Percentiles rank a stretch among this genome's conserved stretches.
Conservation (phyloP, 2,113 vertebrate genomes). For the Oryzias curvinotus region DNA sequence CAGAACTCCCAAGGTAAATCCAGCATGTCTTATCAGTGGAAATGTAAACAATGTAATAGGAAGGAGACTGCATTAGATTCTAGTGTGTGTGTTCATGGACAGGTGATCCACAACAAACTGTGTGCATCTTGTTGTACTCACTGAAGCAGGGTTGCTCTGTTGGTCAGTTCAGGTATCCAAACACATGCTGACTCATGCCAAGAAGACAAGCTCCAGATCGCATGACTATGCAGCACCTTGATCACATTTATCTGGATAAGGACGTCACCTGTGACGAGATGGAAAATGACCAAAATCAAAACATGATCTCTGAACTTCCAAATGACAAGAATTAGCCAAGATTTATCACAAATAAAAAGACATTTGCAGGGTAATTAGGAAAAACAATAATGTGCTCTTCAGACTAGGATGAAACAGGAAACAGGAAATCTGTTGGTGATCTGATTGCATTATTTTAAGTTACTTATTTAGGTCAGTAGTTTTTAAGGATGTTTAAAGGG, state of each 20-base stretch:
- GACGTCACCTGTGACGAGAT: slow-evolving; percentile 25
- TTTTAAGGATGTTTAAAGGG: background rate
- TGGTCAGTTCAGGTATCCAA: slow-evolving; percentile 56
- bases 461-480: slow-evolving; percentile 8
- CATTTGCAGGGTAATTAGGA: too few species aligned
- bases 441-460: slow-evolving; percentile 1
- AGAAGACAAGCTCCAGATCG: slow-evolving; percentile 16
- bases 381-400: background rate
- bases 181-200: slow-evolving; percentile 47
- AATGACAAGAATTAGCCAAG: background rate
- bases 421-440: background rate
- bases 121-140: slow-evolving; percentile 43
- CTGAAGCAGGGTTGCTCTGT: slow-evolving; percentile 35
- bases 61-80: too few species aligned
- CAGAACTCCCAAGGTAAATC: too few species aligned
- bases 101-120: too few species aligned
- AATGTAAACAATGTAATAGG: too few species aligned
- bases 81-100: too few species aligned
- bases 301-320: background rate
- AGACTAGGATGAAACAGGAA: slow-evolving; percentile 3
- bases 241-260: slow-evolving; percentile 35
- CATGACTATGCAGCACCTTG: background rate
- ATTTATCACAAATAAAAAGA: background rate
- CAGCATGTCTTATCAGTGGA: too few species aligned
- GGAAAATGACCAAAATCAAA: background rate